Percentiles rank a stretch among this genome's conserved stretches.
Conservation (phyloP, 2,113 vertebrate genomes). For the Paramormyrops kingsleyae region DNA sequence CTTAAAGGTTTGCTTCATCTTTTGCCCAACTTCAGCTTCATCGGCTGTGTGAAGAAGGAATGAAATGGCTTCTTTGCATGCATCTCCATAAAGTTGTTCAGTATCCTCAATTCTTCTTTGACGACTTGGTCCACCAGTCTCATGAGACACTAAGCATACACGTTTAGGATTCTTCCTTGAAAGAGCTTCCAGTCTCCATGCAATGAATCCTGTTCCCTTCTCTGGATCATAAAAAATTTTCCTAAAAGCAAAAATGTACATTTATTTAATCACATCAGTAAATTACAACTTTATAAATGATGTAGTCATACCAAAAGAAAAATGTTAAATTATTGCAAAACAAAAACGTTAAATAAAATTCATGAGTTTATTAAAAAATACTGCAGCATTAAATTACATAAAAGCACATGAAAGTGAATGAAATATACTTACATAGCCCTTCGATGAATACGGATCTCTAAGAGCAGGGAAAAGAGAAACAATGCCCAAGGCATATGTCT, state of each 20-base stretch:
- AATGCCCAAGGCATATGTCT: background rate
- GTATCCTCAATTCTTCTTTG: background rate
- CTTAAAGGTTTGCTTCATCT: constrained; percentile 15
- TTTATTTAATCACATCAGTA: background rate
- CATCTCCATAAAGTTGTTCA: constrained; percentile 16
- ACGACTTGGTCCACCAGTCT: background rate
- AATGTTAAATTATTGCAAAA: background rate
- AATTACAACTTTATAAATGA: background rate
- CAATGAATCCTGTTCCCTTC: constrained; percentile 19
- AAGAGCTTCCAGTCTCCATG: constrained; percentile 25
- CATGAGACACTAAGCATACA: background rate
- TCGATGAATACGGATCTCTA: background rate
- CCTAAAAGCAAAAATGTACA: background rate
- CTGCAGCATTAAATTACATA: background rate
- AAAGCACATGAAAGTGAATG: background rate
- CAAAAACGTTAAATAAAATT: background rate
- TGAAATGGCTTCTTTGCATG: constrained; percentile 19
- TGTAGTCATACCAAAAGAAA: background rate
- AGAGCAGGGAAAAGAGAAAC: background rate
- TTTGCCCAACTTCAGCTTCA: constrained; percentile 11
- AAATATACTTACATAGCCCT: background rate
- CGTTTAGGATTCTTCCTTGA: constrained; percentile 5
- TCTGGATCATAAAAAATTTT: constrained; percentile 27
- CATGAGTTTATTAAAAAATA: background rate
- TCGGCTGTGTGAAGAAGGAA: constrained; percentile 18